Base-by-base conservation (phyloP, 2,797 vertebrate genomes). In the Tarsius wallacei region DNA sequence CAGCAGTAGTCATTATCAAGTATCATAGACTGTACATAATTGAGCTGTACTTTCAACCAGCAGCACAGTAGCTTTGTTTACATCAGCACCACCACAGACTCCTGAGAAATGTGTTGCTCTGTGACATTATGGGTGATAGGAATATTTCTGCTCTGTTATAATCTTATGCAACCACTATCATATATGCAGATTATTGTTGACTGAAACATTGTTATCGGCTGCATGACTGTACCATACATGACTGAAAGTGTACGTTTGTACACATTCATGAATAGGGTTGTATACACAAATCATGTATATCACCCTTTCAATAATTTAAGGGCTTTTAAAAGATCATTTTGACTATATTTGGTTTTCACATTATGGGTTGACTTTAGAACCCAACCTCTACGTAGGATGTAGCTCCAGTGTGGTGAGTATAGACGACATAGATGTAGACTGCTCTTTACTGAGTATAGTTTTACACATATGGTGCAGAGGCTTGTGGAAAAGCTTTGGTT, bases 291-390 rank as follows among this genome's bases (percentile, higher is more conserved):
- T 71, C 33, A 61, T 55, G 59, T 24, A 16, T 74, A 57, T n/a
- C 28, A n/a, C 47, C 28, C 36, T 91, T 85, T 71, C 33, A 68
- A 57, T n/a, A 96, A 28, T 49, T 26, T 76, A 49, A 93, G 59
- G 77, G 53, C 64, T n/a, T 95, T 90, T 94, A 76, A 66, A 24
- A 77, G 63, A 42, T 28, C 85, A 70, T 73, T 94, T 92, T 93
- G 71, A 53, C 42, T 82, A 4, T 66, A 53, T 94, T 87, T 94
- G 55, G 24, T 81, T 91, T 94, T 91, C 33, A 53, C 47, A 5
- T 53, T 86, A 22, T 78, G n/a, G 82, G 21, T 74, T 78, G 31
- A 82, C 51, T 73, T 91, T 63, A 36, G 78, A 70, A 63, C 64
- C 33, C 71, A 64, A 55, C 47, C 19, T 22, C 13, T 33, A 24